A percentile compares a stretch with the other conserved stretches of the same genome.
phyloP scores from a whole-genome alignment of 2,888 invertebrate species.

The Machimus atricapillus region DNA sequence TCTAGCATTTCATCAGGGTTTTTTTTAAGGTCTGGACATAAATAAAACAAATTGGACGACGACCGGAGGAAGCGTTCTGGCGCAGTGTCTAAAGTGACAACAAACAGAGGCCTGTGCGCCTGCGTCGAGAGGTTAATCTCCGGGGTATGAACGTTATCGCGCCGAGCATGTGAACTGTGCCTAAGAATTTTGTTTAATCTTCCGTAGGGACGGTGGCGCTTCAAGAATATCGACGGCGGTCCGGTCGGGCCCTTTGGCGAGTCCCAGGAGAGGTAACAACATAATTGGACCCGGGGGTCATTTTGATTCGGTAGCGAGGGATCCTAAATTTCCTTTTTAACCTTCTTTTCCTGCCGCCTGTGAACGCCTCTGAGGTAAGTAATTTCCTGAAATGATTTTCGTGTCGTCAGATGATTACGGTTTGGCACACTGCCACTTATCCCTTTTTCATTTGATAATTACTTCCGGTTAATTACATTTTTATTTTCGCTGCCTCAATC shows the following conservation, averaged over 20 bases:
- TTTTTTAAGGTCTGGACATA: background rate
- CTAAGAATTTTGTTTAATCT: conserved; percentile 42
- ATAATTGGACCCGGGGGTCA: conserved; percentile 29
- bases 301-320: conserved; percentile 38
- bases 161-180: conserved; percentile 40
- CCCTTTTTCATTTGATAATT: conserved; percentile 18
- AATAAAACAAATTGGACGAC: conserved; percentile 24
- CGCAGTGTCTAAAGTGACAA: conserved; percentile 24
- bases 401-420: conserved; percentile 40
- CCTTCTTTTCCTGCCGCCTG: conserved; percentile 10
- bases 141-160: conserved; percentile 27
- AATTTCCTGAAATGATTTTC: conserved; percentile 39
- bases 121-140: background rate
- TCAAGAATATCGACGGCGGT: background rate
- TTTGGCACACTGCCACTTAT: conserved; percentile 21
- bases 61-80: background rate
- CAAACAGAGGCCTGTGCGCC: conserved; percentile 18
- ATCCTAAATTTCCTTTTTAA: conserved; percentile 9
- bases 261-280: conserved; percentile 25
- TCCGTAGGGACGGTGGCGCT: conserved; percentile 29
- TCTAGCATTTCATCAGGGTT: conserved; percentile 3
- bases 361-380: background rate
- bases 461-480: conserved; percentile 26
- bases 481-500: background rate
- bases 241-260: background rate